phyloP scores from a whole-genome alignment of 2,888 invertebrate species.

The Himalopsyche anomala region DNA sequence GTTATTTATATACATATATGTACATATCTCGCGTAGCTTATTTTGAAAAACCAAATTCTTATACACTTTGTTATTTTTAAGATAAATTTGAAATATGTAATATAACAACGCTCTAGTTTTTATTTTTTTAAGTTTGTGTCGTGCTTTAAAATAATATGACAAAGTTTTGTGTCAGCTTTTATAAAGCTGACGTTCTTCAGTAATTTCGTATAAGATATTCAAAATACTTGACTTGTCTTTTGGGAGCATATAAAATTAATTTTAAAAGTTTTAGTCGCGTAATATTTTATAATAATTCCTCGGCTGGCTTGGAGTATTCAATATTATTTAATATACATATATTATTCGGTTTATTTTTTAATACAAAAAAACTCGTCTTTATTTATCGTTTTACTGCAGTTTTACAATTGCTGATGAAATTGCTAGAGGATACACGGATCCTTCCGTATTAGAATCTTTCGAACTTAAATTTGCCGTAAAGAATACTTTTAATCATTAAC shows the following conservation, averaged over 20 bases:
- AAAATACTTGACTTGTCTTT: neutral
- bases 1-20: no score
- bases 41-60: neutral
- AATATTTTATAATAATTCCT: neutral
- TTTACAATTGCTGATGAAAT: no score
- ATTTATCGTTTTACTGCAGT: no score
- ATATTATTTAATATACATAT: neutral
- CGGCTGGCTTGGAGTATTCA: neutral
- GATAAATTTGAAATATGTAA: neutral
- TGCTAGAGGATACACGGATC: no score
- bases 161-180: slow-evolving; percentile 16
- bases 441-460: no score
- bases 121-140: neutral
- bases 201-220: neutral
- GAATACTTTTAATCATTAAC: no score
- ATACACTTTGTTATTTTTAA: neutral
- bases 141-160: neutral
- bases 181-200: neutral
- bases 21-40: no score
- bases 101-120: neutral
- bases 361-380: no score
- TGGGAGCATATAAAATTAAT: neutral
- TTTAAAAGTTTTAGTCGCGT: neutral
- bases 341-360: no score
- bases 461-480: no score